Conservation (phyloP, 2,113 vertebrate species). For the Corythornis vintsioides region DNA sequence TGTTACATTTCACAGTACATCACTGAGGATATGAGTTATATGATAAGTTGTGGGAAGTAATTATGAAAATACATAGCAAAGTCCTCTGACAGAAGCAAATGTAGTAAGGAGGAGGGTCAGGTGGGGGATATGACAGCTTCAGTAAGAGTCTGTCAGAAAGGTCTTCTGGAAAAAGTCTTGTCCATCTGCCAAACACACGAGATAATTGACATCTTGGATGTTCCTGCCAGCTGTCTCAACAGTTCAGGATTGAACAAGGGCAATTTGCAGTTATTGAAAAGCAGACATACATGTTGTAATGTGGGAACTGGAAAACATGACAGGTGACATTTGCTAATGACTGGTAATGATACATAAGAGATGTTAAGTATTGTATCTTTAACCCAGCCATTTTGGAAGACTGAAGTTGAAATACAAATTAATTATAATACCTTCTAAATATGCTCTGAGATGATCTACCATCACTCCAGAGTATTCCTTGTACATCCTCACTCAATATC, state of each 20-base stretch:
- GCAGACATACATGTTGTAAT: neutral
- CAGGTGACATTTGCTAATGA: conserved; percentile 53
- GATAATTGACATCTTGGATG: conserved; percentile 56
- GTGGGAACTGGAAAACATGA: conserved; percentile 24
- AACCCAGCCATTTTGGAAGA: conserved; percentile 1
- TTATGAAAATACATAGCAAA: conserved; percentile 32
- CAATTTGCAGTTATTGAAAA: neutral
- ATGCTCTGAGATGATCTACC: neutral
- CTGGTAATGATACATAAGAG: conserved; percentile 14
- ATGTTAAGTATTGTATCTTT: neutral
- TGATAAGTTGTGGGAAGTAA: conserved; percentile 60
- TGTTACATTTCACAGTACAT: conserved; percentile 74
- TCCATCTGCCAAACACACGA: conserved; percentile 52
- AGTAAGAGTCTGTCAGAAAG: conserved; percentile 54
- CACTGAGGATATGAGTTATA: conserved; percentile 52
- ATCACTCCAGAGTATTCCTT: neutral
- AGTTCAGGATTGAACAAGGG: conserved; percentile 5
- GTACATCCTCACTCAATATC: neutral
- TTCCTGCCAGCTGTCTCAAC: conserved; percentile 47
- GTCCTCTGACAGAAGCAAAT: conserved; percentile 62
- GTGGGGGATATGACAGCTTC: conserved; percentile 40
- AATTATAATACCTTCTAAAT: neutral
- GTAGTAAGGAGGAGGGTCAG: conserved; percentile 18
- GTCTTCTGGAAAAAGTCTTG: conserved; percentile 47
- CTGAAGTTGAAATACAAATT: neutral